Conservation (phyloP, 2,888 invertebrate genomes). For the Hemistola chrysoprasaria region DNA sequence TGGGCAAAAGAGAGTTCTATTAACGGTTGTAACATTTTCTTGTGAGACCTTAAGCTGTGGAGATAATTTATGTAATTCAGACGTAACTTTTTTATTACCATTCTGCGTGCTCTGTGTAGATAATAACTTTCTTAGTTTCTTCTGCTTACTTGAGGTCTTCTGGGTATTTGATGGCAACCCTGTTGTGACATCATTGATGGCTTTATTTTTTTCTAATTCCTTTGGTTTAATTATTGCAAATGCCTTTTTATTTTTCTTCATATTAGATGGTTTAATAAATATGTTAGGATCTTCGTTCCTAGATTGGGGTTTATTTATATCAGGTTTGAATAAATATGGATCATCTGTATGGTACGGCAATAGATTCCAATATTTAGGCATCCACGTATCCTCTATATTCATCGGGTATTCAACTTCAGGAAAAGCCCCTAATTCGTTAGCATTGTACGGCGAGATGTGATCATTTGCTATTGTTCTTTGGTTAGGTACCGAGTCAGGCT, state of each 20-base stretch:
- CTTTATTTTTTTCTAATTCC: constrained; percentile 4
- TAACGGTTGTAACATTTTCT: not conserved
- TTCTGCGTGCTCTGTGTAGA: not conserved
- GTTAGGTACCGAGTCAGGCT: constrained; percentile 12
- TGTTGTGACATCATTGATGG: no score
- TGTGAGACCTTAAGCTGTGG: not conserved
- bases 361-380: constrained; percentile 50
- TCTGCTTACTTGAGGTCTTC: not conserved
- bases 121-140: not conserved
- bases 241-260: constrained; percentile 3
- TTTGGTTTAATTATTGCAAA: constrained; percentile 1
- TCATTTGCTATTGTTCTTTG: constrained; percentile 1
- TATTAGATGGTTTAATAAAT: constrained; percentile 5
- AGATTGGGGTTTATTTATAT: constrained; percentile 7
- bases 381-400: constrained; percentile 53
- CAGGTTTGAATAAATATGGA: constrained; percentile 9
- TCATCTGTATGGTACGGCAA: constrained; percentile 25
- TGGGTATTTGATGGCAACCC: not conserved
- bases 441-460: constrained; percentile 25
- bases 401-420: constrained; percentile 66
- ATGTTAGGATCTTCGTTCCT: constrained; percentile 8
- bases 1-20: not conserved
- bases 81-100: not conserved
- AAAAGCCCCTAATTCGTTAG: constrained; percentile 40
- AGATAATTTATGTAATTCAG: not conserved